phyloP scores from a whole-genome alignment of 2,797 vertebrate species.

The Pantherophis vulpinus region DNA sequence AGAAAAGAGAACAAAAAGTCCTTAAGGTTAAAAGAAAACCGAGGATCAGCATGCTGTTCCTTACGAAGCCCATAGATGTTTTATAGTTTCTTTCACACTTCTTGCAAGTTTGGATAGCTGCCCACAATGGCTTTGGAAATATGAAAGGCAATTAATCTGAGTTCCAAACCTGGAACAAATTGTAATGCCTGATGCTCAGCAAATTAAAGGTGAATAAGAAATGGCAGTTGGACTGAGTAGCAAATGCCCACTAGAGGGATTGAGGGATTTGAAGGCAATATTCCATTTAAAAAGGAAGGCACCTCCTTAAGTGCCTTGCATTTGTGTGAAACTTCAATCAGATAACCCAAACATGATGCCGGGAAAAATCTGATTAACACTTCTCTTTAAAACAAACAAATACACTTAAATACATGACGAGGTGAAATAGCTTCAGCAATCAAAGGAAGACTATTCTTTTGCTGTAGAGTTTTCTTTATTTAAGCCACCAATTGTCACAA shows the following conservation, averaged over 20 bases:
- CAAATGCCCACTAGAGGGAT: neutral
- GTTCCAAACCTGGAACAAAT: neutral
- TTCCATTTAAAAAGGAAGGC: neutral
- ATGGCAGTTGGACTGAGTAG: neutral
- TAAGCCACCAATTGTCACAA: neutral
- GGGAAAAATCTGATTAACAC: neutral
- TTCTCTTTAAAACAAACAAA: neutral
- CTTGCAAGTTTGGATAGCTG: neutral
- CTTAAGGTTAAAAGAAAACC: conserved; percentile 29
- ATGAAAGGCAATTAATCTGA: neutral
- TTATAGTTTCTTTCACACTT: neutral
- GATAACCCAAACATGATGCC: neutral
- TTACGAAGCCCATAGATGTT: neutral
- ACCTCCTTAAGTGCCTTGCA: neutral
- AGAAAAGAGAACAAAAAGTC: conserved; percentile 9
- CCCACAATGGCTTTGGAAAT: neutral
- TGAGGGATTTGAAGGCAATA: neutral
- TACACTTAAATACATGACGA: neutral
- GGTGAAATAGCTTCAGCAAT: neutral
- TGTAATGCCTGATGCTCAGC: neutral
- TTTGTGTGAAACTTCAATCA: neutral
- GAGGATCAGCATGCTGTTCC: neutral
- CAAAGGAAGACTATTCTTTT: neutral
- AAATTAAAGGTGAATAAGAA: neutral
- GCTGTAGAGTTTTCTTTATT: neutral